phyloP scores from a whole-genome alignment of 2,113 vertebrate species.

The Ifrita kowaldi region DNA sequence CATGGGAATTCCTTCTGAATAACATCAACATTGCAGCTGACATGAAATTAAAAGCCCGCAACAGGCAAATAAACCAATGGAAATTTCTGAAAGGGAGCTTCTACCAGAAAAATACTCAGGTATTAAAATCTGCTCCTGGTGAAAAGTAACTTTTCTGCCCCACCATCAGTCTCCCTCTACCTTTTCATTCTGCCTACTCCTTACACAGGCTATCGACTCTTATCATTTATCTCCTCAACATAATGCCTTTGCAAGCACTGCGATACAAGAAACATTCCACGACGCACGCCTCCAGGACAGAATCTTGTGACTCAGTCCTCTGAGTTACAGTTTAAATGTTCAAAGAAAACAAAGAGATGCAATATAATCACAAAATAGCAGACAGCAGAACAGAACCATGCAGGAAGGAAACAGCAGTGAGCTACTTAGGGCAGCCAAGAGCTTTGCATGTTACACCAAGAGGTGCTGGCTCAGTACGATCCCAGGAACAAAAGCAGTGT shows the following conservation, averaged over 20 bases:
- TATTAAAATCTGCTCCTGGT: background rate
- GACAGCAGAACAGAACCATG: background rate
- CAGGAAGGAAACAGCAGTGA: background rate
- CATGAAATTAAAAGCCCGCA: background rate
- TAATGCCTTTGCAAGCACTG: background rate
- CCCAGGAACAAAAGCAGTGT: background rate
- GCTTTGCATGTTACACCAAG: background rate
- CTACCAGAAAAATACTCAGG: background rate
- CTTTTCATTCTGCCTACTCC: background rate
- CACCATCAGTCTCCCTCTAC: background rate
- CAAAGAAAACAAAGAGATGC: background rate
- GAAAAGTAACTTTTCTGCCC: background rate
- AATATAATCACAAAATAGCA: background rate
- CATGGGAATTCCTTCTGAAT: background rate
- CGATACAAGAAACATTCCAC: background rate
- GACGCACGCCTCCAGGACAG: accelerated
- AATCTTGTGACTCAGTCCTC: background rate
- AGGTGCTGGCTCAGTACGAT: background rate
- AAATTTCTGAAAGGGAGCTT: background rate
- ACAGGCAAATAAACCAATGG: background rate
- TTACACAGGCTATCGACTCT: background rate
- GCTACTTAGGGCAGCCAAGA: background rate
- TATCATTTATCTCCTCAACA: background rate
- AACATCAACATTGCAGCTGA: background rate
- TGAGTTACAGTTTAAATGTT: background rate